These are phyloP conservation scores for Meandrina meandrites DNA, from an alignment of 92 coral and sea anemone species.

Conservation along the genomic window DNA sequence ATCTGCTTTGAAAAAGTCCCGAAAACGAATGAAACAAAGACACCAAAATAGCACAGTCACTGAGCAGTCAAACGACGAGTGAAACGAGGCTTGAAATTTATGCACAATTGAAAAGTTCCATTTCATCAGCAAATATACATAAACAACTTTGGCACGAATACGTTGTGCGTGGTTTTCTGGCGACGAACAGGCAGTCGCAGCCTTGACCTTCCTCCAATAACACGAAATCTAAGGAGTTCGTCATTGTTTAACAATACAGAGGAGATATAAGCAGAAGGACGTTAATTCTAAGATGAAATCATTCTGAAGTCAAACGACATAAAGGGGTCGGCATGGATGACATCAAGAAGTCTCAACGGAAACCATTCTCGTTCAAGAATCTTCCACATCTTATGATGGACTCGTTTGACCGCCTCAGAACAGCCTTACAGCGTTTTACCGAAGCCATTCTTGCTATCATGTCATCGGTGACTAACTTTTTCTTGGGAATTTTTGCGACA, in stretches of 20 bases:
- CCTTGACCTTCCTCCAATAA: not conserved
- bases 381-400: conserved; percentile 1
- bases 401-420: conserved; percentile 7
- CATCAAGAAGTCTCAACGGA: not conserved
- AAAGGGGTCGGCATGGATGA: not conserved
- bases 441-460: conserved; percentile 4
- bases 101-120: not conserved
- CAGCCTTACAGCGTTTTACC: not conserved
- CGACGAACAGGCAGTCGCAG: not conserved
- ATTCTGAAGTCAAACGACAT: not conserved
- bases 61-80: not conserved
- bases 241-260: not conserved
- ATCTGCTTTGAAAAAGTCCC: not conserved
- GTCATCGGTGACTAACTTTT: conserved; percentile 10
- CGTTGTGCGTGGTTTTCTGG: not conserved
- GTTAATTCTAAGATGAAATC: not conserved
- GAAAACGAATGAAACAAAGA: not conserved
- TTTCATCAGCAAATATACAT: not conserved
- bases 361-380: conserved; percentile 20
- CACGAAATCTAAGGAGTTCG: not conserved
- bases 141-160: not conserved
- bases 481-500: not conserved
- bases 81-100: conserved; percentile 26
- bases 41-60: not conserved
- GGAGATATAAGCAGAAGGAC: not conserved